Percentiles rank a stretch among this genome's conserved stretches.
These are phyloP conservation scores for Orthosia gothica DNA, from an alignment of 2,888 invertebrate genomes.

Conservation along the genomic window DNA sequence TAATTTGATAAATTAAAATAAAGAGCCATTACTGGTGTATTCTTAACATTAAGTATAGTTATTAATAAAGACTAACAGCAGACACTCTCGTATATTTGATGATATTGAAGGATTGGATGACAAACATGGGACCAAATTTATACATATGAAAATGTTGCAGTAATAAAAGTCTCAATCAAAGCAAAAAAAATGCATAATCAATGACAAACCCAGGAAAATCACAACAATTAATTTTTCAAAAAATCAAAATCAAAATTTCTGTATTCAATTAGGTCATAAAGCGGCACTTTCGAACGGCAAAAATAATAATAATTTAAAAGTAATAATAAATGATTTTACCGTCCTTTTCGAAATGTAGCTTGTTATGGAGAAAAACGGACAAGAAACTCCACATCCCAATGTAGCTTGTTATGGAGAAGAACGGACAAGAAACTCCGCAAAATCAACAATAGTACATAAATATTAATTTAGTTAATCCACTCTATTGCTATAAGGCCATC, in stretches of 20 bases:
- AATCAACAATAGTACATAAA: not conserved
- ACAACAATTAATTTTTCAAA: not conserved
- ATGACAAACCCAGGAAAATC: not conserved
- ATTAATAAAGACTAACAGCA: no score
- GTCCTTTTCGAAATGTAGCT: no score
- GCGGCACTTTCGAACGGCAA: no score
- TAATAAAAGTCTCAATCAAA: not conserved
- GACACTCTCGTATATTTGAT: not conserved
- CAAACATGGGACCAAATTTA: not conserved
- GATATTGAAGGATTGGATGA: not conserved
- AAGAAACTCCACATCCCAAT: no score
- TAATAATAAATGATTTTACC: no score
- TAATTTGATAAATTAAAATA: conserved; percentile 1
- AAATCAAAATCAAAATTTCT: no score
- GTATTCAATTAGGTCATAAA: no score
- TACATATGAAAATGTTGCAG: not conserved
- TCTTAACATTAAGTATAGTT: not conserved
- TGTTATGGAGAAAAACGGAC: no score
- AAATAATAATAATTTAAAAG: no score
- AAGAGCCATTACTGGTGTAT: not conserved
- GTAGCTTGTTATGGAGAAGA: no score
- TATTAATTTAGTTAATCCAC: not conserved
- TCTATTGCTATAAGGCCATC: not conserved
- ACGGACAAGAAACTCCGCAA: no score
- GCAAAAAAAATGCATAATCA: not conserved